These are phyloP conservation scores for Microcebus ravelobensis DNA, from an alignment of 2,113 vertebrate genomes.

Conservation along the genomic window DNA sequence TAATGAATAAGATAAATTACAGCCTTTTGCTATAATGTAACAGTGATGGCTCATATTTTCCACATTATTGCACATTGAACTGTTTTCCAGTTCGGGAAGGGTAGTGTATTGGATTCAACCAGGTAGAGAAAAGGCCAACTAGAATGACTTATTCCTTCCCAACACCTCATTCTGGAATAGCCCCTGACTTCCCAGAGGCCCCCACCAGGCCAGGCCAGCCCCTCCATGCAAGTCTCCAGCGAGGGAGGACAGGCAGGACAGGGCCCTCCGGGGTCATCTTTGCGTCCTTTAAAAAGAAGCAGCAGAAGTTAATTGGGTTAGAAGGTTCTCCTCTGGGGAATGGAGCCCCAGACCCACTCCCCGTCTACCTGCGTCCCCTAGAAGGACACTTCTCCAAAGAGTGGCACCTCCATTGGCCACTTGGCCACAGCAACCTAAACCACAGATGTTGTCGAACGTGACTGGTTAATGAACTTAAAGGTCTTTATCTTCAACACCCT, in stretches of 20 bases:
- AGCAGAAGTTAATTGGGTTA: background rate
- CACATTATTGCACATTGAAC: background rate
- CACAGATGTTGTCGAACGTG: background rate
- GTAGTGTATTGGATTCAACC: background rate
- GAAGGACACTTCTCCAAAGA: background rate
- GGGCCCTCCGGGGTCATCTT: background rate
- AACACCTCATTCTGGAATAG: background rate
- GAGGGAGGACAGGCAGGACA: background rate
- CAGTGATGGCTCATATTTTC: background rate
- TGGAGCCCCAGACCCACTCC: accelerated
- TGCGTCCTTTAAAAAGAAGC: background rate
- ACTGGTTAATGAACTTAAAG: background rate
- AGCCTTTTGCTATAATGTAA: background rate
- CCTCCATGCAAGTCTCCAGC: background rate
- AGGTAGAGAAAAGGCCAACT: background rate
- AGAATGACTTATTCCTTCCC: background rate
- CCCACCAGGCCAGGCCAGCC: background rate
- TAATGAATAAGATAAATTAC: background rate
- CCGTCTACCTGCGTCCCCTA: background rate
- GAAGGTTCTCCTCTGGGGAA: background rate
- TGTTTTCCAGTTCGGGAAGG: background rate
- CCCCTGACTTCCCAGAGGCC: background rate
- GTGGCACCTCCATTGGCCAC: background rate
- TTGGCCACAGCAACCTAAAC: background rate
- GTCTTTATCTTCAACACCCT: background rate